Evolutionary conservation across 2,113 vertebrate genomes (phyloP).

Genomic region (Dasyurus viverrinus): DNA sequence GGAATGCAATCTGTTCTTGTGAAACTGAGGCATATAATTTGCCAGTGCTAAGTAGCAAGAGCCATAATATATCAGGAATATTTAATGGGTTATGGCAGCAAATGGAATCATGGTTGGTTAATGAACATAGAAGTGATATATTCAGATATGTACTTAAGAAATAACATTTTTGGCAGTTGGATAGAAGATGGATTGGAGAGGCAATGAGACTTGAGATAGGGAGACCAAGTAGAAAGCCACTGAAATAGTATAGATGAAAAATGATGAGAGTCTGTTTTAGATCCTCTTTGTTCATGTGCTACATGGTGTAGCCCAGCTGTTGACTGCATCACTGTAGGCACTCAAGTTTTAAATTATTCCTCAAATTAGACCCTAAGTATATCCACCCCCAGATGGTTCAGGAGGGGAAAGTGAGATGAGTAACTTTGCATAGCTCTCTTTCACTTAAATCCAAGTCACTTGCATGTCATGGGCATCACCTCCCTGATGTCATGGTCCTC

Average conservation of each 20-base stretch:
- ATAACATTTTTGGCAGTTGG: not conserved
- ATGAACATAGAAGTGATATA: not conserved
- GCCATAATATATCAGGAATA: not conserved
- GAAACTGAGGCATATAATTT: not conserved
- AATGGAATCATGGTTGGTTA: not conserved
- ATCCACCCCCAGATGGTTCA: not conserved
- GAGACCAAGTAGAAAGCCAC: not conserved
- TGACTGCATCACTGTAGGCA: not conserved
- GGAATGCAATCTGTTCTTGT: not conserved
- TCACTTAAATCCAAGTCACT: no score
- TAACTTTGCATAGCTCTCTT: no score
- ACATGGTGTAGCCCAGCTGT: not conserved
- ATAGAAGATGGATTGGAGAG: not conserved
- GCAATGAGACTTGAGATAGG: not conserved
- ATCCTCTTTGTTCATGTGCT: not conserved
- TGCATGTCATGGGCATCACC: no score
- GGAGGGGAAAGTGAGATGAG: no score
- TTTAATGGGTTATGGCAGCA: not conserved
- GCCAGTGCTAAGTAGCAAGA: not conserved
- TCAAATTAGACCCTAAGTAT: not conserved
- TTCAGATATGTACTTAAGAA: not conserved
- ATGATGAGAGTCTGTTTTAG: not conserved
- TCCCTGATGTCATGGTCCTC: no score
- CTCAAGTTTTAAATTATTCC: not conserved
- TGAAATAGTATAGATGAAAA: not conserved